Evolutionary conservation across 2,888 invertebrate species (phyloP).

Genomic region (Watsonalla binaria): DNA sequence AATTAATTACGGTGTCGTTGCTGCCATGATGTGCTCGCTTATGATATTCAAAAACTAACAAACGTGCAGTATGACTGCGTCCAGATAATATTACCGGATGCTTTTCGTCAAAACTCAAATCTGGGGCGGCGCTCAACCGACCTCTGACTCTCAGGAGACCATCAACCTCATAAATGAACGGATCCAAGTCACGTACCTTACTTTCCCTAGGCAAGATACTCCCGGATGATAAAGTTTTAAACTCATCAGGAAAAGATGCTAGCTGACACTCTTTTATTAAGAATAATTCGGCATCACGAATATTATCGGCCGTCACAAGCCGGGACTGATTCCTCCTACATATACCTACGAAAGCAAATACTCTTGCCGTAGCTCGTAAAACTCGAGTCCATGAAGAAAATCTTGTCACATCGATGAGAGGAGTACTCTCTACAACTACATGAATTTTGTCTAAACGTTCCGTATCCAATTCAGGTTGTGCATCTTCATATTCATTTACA

Average conservation of each 20-base stretch:
- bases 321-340: conserved; percentile 16
- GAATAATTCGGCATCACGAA: not conserved
- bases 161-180: conserved; percentile 11
- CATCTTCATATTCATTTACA: not conserved
- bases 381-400: conserved; percentile 3
- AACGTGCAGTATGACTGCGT: not conserved
- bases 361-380: not conserved
- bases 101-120: not conserved
- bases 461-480: not conserved
- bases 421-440: not conserved
- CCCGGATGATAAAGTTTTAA: not conserved
- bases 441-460: not conserved
- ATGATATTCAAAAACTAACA: not conserved
- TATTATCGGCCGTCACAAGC: not conserved
- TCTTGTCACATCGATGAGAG: not conserved
- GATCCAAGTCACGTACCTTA: conserved; percentile 1
- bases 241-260: not conserved
- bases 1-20: conserved; percentile 8
- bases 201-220: not conserved
- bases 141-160: not conserved
- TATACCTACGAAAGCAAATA: conserved; percentile 9
- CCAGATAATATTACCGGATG: not conserved
- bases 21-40: not conserved
- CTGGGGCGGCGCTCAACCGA: not conserved
- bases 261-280: not conserved